Conservation (phyloP, 2,797 vertebrate genomes). For the Dromococcyx pavoninus region DNA sequence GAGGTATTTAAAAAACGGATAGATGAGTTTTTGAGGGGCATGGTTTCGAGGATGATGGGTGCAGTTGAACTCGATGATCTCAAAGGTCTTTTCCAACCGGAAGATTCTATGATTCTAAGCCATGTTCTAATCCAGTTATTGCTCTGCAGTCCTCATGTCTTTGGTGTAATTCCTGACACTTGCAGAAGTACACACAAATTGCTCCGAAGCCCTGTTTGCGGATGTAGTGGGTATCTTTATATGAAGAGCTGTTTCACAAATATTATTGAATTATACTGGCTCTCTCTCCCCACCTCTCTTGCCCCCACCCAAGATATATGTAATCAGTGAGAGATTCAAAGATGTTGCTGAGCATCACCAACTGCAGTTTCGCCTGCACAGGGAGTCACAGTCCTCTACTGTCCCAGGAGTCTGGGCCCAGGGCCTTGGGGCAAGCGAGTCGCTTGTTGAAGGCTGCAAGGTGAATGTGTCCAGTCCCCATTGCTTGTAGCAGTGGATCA, state of each 20-base stretch:
- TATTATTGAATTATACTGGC: not conserved
- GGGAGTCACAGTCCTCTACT: not conserved
- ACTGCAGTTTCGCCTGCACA: not conserved
- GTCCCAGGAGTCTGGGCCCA: not conserved
- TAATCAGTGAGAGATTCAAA: not conserved
- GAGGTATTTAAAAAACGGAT: too few relatives aligned
- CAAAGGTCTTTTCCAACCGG: too few relatives aligned
- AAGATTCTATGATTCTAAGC: too few relatives aligned
- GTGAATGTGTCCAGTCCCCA: not conserved
- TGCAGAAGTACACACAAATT: not conserved
- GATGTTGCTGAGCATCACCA: not conserved
- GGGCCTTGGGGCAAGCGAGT: not conserved
- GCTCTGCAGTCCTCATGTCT: not conserved
- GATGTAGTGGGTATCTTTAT: not conserved
- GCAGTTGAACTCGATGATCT: too few relatives aligned
- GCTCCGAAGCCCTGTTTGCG: not conserved
- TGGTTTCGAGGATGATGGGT: too few relatives aligned
- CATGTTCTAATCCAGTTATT: not conserved
- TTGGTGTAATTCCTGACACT: not conserved
- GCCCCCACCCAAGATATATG: not conserved
- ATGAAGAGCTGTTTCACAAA: not conserved
- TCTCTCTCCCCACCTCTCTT: too few relatives aligned
- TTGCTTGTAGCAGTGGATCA: not conserved
- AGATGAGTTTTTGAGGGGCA: too few relatives aligned
- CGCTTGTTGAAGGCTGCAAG: not conserved